phyloP scores from a whole-genome alignment of 1,140 invertebrate genomes.

The Tetragonula clypearis region DNA sequence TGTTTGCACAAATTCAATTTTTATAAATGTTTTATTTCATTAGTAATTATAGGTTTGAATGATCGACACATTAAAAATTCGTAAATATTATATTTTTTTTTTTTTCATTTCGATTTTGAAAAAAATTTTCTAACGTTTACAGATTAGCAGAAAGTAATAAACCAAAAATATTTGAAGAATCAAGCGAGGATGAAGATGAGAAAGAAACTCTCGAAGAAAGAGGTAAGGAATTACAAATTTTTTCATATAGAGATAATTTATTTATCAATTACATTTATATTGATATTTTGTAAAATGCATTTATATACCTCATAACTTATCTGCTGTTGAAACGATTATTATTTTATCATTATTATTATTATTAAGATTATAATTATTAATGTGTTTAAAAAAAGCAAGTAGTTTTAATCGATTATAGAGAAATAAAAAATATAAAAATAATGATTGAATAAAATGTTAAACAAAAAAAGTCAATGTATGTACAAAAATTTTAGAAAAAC shows the following conservation, averaged over 20 bases:
- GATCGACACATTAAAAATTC: background rate
- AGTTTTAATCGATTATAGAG: background rate
- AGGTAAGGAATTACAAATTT: slow-evolving; percentile 74
- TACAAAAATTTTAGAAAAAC: slow-evolving; percentile 82
- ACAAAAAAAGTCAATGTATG: slow-evolving; percentile 2
- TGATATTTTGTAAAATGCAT: background rate
- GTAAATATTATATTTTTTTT: background rate
- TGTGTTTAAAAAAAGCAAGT: background rate
- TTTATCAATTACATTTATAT: background rate
- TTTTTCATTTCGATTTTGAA: background rate
- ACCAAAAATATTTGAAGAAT: slow-evolving; percentile 84
- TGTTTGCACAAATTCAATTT: background rate
- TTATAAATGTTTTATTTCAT: background rate
- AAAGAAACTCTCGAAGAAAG: slow-evolving; percentile 85
- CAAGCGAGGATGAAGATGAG: slow-evolving; percentile 85
- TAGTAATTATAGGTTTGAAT: background rate
- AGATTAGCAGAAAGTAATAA: slow-evolving; percentile 83
- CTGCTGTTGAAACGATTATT: background rate
- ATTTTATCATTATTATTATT: background rate
- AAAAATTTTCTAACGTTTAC: slow-evolving; percentile 25
- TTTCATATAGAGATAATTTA: background rate
- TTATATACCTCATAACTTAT: background rate
- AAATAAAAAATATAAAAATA: slow-evolving; percentile 22
- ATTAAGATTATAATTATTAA: background rate
- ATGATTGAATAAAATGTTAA: background rate